Evolutionary conservation across 2,113 vertebrate species (phyloP), one percentile per base, ranked within the genome.

Genomic region (Spilogale gracilis): DNA sequence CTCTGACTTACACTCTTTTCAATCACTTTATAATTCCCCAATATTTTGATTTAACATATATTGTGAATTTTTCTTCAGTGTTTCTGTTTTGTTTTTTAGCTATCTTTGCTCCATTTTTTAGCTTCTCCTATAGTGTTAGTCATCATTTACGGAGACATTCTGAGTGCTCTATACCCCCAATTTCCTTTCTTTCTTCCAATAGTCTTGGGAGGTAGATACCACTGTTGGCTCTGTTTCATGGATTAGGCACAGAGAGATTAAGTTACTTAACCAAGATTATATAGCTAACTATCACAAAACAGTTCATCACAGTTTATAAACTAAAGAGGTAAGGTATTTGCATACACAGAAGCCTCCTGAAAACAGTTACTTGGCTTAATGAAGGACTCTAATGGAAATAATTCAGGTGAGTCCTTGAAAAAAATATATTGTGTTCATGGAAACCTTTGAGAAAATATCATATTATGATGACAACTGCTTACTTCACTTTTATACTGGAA

Each of bases 341-440:
- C 25, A 94, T 94, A 73, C 4, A 63, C 2, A 54, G 73, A 1
- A 83, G 17, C 4, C 30, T 84, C 76, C 58, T 96, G n/a, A 80
- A 95, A 93, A 76, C 76, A 58, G 93, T 86, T 61, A 78, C 52
- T 80, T 69, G 65, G 63, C 21, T 63, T 73, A 80, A 83, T 83
- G 61, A 74, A 54, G 56, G 3, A 30, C 27, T 94, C 45, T 69
- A 38, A 38, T 43, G 25, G 60, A 89, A 89, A 61, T 13, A 79
- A 84, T 74, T 94, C 56, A 80, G 32, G 43, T 81, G 3, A 6
- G 13, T 50, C 43, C 48, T 87, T 91, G 13, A 23, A 80, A 93
- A 60, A 92, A 79, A 9, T 5, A 43, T 56, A 85, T 63, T 25
- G 4, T 67, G 0, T 48, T 54, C 16, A 18, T 50, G 16, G 30